Evolutionary conservation across 2,113 vertebrate genomes (phyloP), one percentile per base, ranked within the genome.

Genomic region (Silurus asotus): DNA sequence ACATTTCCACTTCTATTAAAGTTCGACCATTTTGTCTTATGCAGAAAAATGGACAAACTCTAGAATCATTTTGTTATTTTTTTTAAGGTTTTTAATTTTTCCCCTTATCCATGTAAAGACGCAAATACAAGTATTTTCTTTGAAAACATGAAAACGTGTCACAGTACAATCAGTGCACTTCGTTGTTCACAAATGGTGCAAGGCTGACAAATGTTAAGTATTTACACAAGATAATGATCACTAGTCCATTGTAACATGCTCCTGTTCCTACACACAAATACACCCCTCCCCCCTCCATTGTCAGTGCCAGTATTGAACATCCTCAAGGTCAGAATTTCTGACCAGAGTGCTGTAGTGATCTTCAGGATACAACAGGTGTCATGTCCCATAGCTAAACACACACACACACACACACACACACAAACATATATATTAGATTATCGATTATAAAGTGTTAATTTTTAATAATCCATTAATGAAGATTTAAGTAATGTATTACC

Each of bases 291-390:
- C 37, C 37, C 37, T 37, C 2, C 37, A 37, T 37, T 37, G 37
- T 37, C 37, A 37, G 37, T 49, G 4, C 13, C 64, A 81, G 23
- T 53, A 45, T 78, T 58, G 17, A n/a, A 69, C 6, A 55, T 80
- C 65, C 25, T 82, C 85, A 62, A 83, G 80, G 23, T 83, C 45
- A 48, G n/a, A 45, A 19, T 67, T 10, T 45, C 28, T 25, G 10
- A 62, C 25, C 11, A 11, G 9, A 28, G 58, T 23, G 48, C 53
- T 48, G 28, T 45, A 48, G 45, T 51, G 48, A 77, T 81, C 88
- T 91, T 99, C 96, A 99, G 88, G 98, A 99, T 85, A 99, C 97
- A 81, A 99, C 97, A 8, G 97, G 97, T 87, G 95, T 96, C 97
- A 99, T 99, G 93, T 99, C 98, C 98, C 98, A 99, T 62, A 99